Conservation (phyloP, 2,888 invertebrate species). For the Carabus problematicus region DNA sequence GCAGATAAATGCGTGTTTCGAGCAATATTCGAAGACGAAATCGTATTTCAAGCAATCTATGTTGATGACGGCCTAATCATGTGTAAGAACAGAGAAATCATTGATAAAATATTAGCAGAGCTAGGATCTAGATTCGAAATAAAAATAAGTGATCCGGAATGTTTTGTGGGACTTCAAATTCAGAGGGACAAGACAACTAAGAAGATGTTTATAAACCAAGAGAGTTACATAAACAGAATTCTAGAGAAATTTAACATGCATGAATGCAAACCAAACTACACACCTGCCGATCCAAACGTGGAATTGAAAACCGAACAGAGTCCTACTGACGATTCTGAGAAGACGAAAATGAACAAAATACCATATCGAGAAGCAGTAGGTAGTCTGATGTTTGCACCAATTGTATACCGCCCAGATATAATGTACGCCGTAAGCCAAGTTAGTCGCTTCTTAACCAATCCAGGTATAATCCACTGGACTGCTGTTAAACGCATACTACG, state of each 20-base stretch:
- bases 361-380: slow-evolving; percentile 48
- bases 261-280: slow-evolving; percentile 25
- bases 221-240: slow-evolving; percentile 30
- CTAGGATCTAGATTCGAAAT: neutral
- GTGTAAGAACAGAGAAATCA: slow-evolving; percentile 3
- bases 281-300: slow-evolving; percentile 40
- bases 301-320: slow-evolving; percentile 17
- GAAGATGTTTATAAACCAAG: slow-evolving; percentile 34
- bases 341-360: slow-evolving; percentile 17
- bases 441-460: slow-evolving; percentile 44
- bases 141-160: neutral
- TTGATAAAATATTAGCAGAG: slow-evolving; percentile 16
- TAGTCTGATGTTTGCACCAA: slow-evolving; percentile 45
- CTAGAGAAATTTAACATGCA: slow-evolving; percentile 36
- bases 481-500: slow-evolving; percentile 43
- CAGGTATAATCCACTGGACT: slow-evolving; percentile 4
- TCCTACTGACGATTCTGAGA: neutral
- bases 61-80: slow-evolving; percentile 34
- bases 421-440: slow-evolving; percentile 46
- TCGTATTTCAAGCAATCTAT: slow-evolving; percentile 16
- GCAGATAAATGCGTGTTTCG: slow-evolving; percentile 28
- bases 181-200: slow-evolving; percentile 13
- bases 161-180: slow-evolving; percentile 43
- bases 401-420: slow-evolving; percentile 47
- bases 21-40: slow-evolving; percentile 11